Percentiles rank a stretch among this genome's conserved stretches.
Evolutionary conservation across 2,888 invertebrate species (phyloP).

Genomic region (Drosophila aldrichi): DNA sequence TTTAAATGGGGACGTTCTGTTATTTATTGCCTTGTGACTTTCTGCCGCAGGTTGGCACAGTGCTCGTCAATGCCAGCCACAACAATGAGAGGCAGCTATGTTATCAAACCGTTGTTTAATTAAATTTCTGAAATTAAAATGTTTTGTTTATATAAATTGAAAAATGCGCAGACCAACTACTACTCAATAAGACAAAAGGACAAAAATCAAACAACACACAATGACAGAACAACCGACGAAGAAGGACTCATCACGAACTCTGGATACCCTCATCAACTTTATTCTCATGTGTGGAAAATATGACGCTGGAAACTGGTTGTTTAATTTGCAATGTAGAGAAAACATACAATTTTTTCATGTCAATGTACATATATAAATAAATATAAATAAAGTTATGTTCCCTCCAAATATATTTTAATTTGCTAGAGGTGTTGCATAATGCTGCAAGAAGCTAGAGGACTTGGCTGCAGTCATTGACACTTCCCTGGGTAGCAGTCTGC

Average conservation of each 20-base stretch:
- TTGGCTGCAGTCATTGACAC: neutral
- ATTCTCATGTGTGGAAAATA: neutral
- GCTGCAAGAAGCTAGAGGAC: slow-evolving; percentile 4
- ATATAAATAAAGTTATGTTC: neutral
- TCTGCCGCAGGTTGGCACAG: slow-evolving; percentile 32
- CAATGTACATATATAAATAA: neutral
- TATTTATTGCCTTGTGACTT: slow-evolving; percentile 31
- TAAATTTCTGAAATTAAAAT: slow-evolving; percentile 86
- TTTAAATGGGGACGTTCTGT: slow-evolving; percentile 15
- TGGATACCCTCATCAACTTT: neutral
- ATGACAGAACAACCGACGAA: slow-evolving; percentile 8
- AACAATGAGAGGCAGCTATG: slow-evolving; percentile 52
- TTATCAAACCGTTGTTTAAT: slow-evolving; percentile 83
- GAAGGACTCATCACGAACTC: slow-evolving; percentile 16
- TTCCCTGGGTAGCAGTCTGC: slow-evolving; percentile 20
- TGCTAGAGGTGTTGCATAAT: neutral
- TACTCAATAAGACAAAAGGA: slow-evolving; percentile 47
- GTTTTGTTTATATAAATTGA: slow-evolving; percentile 85
- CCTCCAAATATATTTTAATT: neutral
- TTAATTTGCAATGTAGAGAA: neutral
- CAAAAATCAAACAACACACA: slow-evolving; percentile 36
- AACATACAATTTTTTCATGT: neutral
- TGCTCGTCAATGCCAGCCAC: slow-evolving; percentile 46
- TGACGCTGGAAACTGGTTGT: neutral
- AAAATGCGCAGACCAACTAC: slow-evolving; percentile 78